Percentiles rank a stretch among this genome's conserved stretches.
Conservation (phyloP, 2,797 vertebrate species). For the Darevskia nairensis region DNA sequence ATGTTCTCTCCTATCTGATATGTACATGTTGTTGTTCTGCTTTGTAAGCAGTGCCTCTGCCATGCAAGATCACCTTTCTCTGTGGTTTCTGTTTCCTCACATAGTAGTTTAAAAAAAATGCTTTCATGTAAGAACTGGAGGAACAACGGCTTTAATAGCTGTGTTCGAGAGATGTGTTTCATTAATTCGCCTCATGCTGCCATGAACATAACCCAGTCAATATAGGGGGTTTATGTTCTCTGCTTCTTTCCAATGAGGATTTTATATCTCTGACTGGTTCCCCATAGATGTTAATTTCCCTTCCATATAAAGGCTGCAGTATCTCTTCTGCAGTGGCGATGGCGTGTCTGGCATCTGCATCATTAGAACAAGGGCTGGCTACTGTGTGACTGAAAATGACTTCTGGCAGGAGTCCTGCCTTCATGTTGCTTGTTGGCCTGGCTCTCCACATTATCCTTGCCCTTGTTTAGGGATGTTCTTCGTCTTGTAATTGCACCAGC, state of each 20-base stretch:
- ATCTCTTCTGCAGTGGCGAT: not conserved
- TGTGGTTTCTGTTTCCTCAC: not conserved
- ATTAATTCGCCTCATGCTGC: not conserved
- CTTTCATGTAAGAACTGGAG: not conserved
- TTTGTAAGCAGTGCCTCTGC: not conserved
- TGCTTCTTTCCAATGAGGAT: constrained; percentile 13
- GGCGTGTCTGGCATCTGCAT: not conserved
- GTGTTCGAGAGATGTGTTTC: not conserved
- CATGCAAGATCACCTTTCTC: not conserved
- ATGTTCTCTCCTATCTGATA: not conserved
- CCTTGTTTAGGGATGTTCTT: not conserved
- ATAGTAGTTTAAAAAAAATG: constrained; percentile 1
- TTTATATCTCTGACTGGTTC: constrained; percentile 1
- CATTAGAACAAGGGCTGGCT: not conserved
- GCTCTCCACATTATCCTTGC: not conserved
- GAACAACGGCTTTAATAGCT: not conserved
- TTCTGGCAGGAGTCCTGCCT: not conserved
- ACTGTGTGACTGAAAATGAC: not conserved
- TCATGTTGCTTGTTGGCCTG: fast-evolving
- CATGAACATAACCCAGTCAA: constrained; percentile 3
- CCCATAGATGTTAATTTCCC: fast-evolving
- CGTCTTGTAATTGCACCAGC: fast-evolving
- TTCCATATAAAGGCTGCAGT: too few species aligned
- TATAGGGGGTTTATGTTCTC: constrained; percentile 4
- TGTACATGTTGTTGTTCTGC: not conserved